A percentile compares a stretch with the other conserved stretches of the same genome.
Evolutionary conservation across 2,888 invertebrate genomes (phyloP).

Genomic region (Rhabditophanes sp.): DNA sequence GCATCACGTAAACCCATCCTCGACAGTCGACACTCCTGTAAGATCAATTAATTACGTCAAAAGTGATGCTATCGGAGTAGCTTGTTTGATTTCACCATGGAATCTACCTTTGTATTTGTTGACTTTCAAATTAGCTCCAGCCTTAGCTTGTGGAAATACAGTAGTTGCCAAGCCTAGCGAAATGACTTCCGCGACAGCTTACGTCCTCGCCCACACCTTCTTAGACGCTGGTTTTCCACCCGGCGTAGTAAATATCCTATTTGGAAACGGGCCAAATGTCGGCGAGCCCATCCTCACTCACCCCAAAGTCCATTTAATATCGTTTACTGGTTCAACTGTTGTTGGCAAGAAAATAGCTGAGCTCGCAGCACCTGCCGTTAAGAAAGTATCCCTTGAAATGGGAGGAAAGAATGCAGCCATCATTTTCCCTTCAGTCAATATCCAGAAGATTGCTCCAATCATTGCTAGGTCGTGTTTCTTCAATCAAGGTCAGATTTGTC

Average conservation of each 20-base stretch:
- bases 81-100: constrained; percentile 51
- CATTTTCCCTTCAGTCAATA: constrained; percentile 49
- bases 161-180: constrained; percentile 52
- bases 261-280: constrained; percentile 49
- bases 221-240: constrained; percentile 50
- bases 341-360: constrained; percentile 30
- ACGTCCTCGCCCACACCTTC: constrained; percentile 48
- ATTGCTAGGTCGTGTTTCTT: constrained; percentile 48
- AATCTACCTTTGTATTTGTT: constrained; percentile 52
- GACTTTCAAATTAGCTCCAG: constrained; percentile 52
- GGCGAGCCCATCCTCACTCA: constrained; percentile 48
- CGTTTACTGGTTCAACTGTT: constrained; percentile 50
- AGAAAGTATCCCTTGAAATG: constrained; percentile 52
- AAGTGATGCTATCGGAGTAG: constrained; percentile 50
- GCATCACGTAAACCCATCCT: constrained; percentile 44
- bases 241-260: constrained; percentile 51
- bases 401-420: constrained; percentile 53
- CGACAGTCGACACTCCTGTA: constrained; percentile 19
- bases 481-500: constrained; percentile 52
- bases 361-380: constrained; percentile 44
- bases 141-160: constrained; percentile 48
- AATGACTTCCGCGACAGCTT: constrained; percentile 51
- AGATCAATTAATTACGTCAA: constrained; percentile 48
- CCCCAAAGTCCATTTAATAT: constrained; percentile 48
- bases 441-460: constrained; percentile 46